Evolutionary conservation across 1,140 invertebrate genomes (phyloP).

Genomic region (Brachionus paranguensis): DNA sequence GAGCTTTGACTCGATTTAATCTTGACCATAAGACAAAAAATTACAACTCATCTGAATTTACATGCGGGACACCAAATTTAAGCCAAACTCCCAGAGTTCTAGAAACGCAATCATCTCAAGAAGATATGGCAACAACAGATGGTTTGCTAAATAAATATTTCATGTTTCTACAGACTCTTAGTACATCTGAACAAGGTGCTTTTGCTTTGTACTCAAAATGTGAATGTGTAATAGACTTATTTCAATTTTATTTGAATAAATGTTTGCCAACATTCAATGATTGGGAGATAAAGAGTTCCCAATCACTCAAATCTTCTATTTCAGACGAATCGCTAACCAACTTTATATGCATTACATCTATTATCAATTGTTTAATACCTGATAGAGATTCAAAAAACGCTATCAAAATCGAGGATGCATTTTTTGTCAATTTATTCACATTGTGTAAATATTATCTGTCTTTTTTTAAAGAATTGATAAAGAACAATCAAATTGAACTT

Average conservation of each 20-base stretch:
- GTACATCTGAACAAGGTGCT: slow-evolving; percentile 1
- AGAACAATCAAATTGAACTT: not conserved
- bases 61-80: not conserved
- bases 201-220: not conserved
- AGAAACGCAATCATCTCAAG: not conserved
- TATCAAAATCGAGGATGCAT: not conserved
- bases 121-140: not conserved
- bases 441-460: slow-evolving; percentile 9
- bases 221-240: not conserved
- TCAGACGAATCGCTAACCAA: not conserved
- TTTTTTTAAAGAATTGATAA: not conserved
- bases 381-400: not conserved
- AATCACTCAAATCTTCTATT: not conserved
- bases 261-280: slow-evolving; percentile 1
- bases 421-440: not conserved
- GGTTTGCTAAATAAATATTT: not conserved
- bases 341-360: slow-evolving; percentile 14
- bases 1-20: not conserved
- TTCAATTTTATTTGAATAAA: slow-evolving; percentile 11
- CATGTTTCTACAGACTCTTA: not conserved
- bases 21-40: not conserved
- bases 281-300: slow-evolving; percentile 11
- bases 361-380: slow-evolving; percentile 18
- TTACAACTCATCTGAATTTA: not conserved
- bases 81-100: not conserved